These are phyloP conservation scores for Hermetia illucens DNA, from an alignment of 1,140 invertebrate genomes.

Conservation along the genomic window DNA sequence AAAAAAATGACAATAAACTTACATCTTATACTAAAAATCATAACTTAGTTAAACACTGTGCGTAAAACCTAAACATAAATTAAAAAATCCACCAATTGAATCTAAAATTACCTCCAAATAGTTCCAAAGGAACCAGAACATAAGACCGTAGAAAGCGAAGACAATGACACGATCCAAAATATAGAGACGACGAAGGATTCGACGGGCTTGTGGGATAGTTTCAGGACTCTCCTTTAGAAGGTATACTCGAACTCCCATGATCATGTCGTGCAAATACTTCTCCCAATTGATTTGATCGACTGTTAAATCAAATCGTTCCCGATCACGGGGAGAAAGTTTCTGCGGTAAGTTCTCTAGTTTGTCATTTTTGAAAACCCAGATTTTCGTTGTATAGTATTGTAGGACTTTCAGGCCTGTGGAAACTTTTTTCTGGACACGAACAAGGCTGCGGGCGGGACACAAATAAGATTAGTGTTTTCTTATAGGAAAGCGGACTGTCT, in stretches of 20 bases:
- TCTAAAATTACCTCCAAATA: conserved; percentile 22
- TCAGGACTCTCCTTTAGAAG: conserved; percentile 61
- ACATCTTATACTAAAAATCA: too few species aligned
- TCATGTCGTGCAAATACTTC: conserved; percentile 51
- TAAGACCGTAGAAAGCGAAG: conserved; percentile 22
- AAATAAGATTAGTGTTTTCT: too few species aligned
- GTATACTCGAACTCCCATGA: conserved; percentile 55
- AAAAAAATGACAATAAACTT: too few species aligned
- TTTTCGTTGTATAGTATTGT: conserved; percentile 74
- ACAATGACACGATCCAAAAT: conserved; percentile 34
- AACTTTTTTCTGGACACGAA: conserved; percentile 48
- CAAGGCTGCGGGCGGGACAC: conserved; percentile 35
- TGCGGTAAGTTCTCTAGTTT: conserved; percentile 46
- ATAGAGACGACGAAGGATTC: conserved; percentile 39
- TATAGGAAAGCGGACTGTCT: background rate
- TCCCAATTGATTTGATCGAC: conserved; percentile 46
- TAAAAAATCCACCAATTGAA: conserved; percentile 17
- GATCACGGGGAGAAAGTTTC: conserved; percentile 42
- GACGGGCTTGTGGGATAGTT: conserved; percentile 54
- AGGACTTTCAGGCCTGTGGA: conserved; percentile 47
- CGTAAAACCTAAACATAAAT: conserved; percentile 6
- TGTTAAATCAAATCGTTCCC: conserved; percentile 43
- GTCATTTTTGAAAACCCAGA: conserved; percentile 69
- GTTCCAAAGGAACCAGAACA: conserved; percentile 30
- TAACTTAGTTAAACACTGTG: conserved; percentile 5